phyloP scores from a whole-genome alignment of 2,113 vertebrate species.

The Urocitellus parryii region DNA sequence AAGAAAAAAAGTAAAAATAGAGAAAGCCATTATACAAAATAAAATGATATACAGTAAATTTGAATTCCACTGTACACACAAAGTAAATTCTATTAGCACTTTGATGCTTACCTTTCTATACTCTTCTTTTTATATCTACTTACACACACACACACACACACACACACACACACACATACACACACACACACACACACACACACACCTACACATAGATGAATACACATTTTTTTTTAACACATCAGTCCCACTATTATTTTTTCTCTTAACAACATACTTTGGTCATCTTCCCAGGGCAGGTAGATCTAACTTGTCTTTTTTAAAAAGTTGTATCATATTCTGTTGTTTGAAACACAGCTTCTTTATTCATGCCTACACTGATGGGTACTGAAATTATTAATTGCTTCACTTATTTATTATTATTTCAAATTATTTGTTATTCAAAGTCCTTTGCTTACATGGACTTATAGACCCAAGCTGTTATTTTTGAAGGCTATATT shows the following conservation, averaged over 20 bases:
- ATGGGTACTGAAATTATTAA: background rate
- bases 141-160: background rate
- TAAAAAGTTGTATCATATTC: background rate
- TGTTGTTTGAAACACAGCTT: background rate
- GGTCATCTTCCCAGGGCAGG: background rate
- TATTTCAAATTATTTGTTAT: background rate
- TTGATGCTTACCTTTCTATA: background rate
- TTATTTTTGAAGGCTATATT: constrained; percentile 9
- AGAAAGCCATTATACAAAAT: background rate
- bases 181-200: background rate
- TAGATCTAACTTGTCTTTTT: background rate
- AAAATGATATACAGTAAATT: background rate
- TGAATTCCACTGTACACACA: background rate
- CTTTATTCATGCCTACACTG: background rate
- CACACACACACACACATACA: background rate
- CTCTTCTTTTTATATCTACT: background rate
- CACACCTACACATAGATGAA: background rate
- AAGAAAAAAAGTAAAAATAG: background rate
- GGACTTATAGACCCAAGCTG: background rate
- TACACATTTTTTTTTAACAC: background rate
- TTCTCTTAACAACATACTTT: background rate
- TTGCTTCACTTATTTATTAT: background rate
- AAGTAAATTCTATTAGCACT: background rate
- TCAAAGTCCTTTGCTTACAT: background rate
- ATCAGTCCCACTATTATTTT: background rate